phyloP scores from a whole-genome alignment of 1,140 invertebrate genomes.

The Aradophagus sp. region DNA sequence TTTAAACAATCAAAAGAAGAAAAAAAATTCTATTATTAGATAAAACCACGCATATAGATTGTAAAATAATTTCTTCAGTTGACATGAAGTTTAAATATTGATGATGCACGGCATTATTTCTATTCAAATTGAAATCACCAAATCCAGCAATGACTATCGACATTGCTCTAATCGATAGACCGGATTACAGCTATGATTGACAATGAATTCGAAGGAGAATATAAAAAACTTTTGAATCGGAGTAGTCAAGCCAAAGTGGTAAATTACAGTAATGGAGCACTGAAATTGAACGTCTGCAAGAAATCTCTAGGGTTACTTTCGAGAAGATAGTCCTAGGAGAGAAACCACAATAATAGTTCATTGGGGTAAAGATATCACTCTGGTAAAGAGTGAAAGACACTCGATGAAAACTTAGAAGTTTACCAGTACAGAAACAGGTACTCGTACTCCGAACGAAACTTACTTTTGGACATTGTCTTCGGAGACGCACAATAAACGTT shows the following conservation, averaged over 20 bases:
- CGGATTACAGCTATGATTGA: conserved; percentile 32
- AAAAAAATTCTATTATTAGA: too few relatives aligned
- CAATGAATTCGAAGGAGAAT: conserved; percentile 37
- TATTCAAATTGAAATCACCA: too few relatives aligned
- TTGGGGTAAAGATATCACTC: conserved; percentile 31
- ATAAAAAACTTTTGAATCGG: conserved; percentile 42
- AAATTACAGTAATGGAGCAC: conserved; percentile 41
- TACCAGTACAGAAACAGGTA: conserved; percentile 1
- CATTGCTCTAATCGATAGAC: conserved; percentile 12
- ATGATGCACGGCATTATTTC: too few relatives aligned
- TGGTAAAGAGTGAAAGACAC: conserved; percentile 25
- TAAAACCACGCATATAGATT: too few relatives aligned
- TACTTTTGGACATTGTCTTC: conserved; percentile 26
- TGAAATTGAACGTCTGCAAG: conserved; percentile 40
- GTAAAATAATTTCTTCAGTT: too few relatives aligned
- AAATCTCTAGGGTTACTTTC: conserved; percentile 28
- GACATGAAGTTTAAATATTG: too few relatives aligned
- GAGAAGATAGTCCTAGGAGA: conserved; percentile 25
- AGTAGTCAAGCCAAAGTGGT: conserved; percentile 27
- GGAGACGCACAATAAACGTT: conserved; percentile 16
- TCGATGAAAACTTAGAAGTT: conserved; percentile 26
- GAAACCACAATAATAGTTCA: conserved; percentile 43
- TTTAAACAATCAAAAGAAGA: too few relatives aligned
- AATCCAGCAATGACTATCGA: too few relatives aligned
- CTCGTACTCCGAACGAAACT: background rate